Percentiles rank a stretch among this genome's conserved stretches.
phyloP scores from a whole-genome alignment of 1,140 invertebrate species.

The Scaptomyza graminum region DNA sequence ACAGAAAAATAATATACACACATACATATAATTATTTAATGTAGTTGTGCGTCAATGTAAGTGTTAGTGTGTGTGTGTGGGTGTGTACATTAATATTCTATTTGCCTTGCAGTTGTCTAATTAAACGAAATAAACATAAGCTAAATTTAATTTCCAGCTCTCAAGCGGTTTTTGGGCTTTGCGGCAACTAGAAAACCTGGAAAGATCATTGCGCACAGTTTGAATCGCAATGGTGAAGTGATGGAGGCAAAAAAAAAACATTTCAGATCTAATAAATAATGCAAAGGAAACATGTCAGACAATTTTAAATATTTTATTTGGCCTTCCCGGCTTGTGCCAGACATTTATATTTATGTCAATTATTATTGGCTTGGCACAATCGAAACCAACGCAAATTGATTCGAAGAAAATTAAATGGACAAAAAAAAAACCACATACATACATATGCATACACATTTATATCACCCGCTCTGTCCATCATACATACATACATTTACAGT shows the following conservation, averaged over 20 bases:
- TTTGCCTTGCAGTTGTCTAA: constrained; percentile 78
- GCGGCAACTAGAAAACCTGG: not conserved
- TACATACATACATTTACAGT: constrained; percentile 14
- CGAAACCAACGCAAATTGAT: constrained; percentile 78
- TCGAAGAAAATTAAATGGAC: constrained; percentile 68
- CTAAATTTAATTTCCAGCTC: constrained; percentile 72
- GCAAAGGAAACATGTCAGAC: constrained; percentile 48
- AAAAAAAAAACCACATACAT: not conserved
- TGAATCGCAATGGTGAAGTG: not conserved
- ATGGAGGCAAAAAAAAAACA: constrained; percentile 13
- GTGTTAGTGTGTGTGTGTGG: not conserved
- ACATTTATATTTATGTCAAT: constrained; percentile 78
- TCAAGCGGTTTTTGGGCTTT: constrained; percentile 48
- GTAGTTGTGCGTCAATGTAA: constrained; percentile 13
- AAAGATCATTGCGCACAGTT: constrained; percentile 25
- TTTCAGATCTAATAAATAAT: constrained; percentile 49
- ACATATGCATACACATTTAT: constrained; percentile 24
- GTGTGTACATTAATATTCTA: constrained; percentile 76
- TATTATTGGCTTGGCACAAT: constrained; percentile 77
- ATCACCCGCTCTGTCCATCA: constrained; percentile 23
- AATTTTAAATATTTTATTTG: constrained; percentile 50
- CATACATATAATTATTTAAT: constrained; percentile 4
- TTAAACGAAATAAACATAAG: constrained; percentile 78
- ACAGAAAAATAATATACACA: constrained; percentile 27
- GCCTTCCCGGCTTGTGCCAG: constrained; percentile 41